Base-by-base conservation (phyloP, 23 tunicate genomes). In the Corella eumyota region DNA sequence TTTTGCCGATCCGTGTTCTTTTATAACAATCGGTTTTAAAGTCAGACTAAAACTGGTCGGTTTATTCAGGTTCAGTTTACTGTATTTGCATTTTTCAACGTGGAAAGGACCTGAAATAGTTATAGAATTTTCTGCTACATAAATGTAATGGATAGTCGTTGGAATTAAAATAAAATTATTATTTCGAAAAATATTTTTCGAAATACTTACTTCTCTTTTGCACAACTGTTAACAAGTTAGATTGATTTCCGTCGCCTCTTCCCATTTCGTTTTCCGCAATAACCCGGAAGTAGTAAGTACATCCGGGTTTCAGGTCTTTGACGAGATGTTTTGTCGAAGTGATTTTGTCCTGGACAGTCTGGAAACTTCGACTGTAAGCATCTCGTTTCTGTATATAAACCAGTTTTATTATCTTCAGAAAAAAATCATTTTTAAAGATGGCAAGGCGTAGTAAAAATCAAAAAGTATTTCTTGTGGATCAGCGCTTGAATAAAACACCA, bases 251-350 rank as follows among this genome's bases (percentile, higher is more conserved):
- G n/a, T 88, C 96, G 22, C 96, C 96, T 50, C 96, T 61, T 23
- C 96, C 96, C 37, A 60, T 65, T 30, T 88, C 96, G 46, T 88
- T 88, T 53, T 88, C 96, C 33, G 96, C 96, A 48, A 74, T 67
- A 1, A 88, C 79, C 3, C 96, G 71, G 56, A 88, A 88, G 81
- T 88, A 88, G 59, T 88, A 88, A 11, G 96, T 88, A 44, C 69
- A 69, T 15, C 96, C 96, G 2, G 96, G 96, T 56, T 70, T 75
- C 76, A 88, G 63, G 51, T 88, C 80, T 38, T 71, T 70, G 54
- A 88, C 80, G 9, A 63, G 45, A 69, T 70, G 79, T 15, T 59
- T 45, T 13, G 87, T 88, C 30, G 69, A 68, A 22, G 70, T 64
- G 35, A 79, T 73, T 32, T 79, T 79, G 31, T 88, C 96, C 33